Evolutionary conservation across 2,113 vertebrate species (phyloP), one percentile per base, ranked within the genome.

Genomic region (Syngnathus floridae): DNA sequence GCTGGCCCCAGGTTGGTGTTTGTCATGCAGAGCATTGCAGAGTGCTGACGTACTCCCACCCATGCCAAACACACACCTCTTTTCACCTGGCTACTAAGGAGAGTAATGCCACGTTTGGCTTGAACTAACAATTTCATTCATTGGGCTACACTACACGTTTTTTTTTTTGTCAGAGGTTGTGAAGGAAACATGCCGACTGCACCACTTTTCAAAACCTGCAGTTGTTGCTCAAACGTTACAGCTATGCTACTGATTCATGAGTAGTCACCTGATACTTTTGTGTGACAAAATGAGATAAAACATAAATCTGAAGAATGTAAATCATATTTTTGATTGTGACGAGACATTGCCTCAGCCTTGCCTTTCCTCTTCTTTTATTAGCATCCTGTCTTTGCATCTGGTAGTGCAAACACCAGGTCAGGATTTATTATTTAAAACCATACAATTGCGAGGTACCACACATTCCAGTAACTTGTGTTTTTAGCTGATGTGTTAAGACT

Each of bases 1-100:
- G 84, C 86, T 85, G 87, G 87, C 88, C 88, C 81, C 80, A 87
- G 81, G 86, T 89, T 84, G 80, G 79, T 91, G 84, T 90, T 91
- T 91, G 89, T 90, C 88, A 91, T 91, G 88, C 87, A 87, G 82
- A 89, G 75, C 75, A 74, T 76, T 38, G 76, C 13, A n/a, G 66
- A 76, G 73, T 77, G 59, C 77, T 81, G 82, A 84, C 85, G 84
- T 90, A 76, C 70, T 51, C 88, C 82, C 88, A 89, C 72, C 64
- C 73, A 68, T 72, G 56, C 71, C 62, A 79, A 80, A 81, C 72
- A 73, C 60, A 69, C 41, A 46, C 51, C 55, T 70, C 14, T 54
- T 60, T 74, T 77, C 68, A 82, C 83, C 75, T 79, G 72, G 69
- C 62, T 36, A 1, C 43, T 55, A 60, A 74, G 38, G 68, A 64